Base-by-base conservation (phyloP, 2,113 vertebrate species). In the Regulus satrapa region DNA sequence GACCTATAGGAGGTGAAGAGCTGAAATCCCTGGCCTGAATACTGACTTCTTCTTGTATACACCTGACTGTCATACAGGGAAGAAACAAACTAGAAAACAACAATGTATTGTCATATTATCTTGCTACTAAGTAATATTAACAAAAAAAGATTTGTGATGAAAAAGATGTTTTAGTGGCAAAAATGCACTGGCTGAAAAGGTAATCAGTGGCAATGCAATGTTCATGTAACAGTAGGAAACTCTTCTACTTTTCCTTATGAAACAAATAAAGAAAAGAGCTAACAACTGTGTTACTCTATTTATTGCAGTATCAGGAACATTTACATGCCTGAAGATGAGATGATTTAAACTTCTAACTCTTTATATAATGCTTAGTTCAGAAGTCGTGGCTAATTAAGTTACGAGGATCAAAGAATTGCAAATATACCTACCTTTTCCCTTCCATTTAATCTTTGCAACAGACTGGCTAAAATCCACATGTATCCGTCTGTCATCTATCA, bases 391-490 rank as follows among this genome's bases (percentile, higher is more conserved):
- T 32, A 73, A n/a, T 25, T 61, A 69, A 77, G 10, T 59, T 71
- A 62, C 6, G 8, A 72, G 6, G 17, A 56, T 68, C 40, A 77
- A 59, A 89, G 38, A 90, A 94, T 38, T 15, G 10, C 14, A 77
- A 81, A 34, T 4, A 11, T 21, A 95, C 69, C 72, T 90, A 99
- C 99, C 99, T 99, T 99, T 99, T 76, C 99, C 99, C 97, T 99
- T 99, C 99, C 99, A 99, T 87, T 98, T 99, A 84, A 99, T 98
- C 97, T 99, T 99, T 51, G 99, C 97, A 36, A 99, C 99, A 24
- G 99, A 99, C 97, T 99, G 99, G 96, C 99, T 99, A 94, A 99
- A 99, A 98, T 99, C 99, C 72, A 99, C 99, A 2, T 99, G 99
- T 87, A 99, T 99, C 55, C 99, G 98, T 24, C 99, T 98, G 94